Base-by-base conservation (phyloP, 2,888 invertebrate genomes). In the Cryptus armator region DNA sequence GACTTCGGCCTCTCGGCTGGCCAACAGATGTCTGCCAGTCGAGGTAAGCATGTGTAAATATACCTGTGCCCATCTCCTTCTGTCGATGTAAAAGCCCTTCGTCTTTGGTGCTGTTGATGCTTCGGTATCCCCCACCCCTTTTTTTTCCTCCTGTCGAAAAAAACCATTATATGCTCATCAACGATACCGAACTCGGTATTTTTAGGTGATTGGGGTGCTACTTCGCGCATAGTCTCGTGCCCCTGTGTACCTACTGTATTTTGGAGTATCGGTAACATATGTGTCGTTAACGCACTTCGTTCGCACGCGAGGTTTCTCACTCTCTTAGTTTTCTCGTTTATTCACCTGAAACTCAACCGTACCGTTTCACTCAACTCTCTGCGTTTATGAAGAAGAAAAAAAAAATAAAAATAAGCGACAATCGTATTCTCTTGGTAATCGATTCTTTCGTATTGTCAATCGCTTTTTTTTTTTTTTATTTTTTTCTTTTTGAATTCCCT, bases 121-220 rank as follows among this genome's bases (percentile, higher is more conserved):
- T 67, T 32, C 51, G 48, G 1, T 59, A 51, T 75, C 71, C 80
- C 62, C 46, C 19, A 19, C 62, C 68, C 29, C 64, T 32, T 19
- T 24, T 43, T n/a, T 37, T 19, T 12, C n/a, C 19, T 68, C 24
- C 24, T 24, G 24, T 24, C 32, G 44, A 44, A 56, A 66, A 64
- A 66, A 74, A 67, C 81, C 87, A 92, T 92, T 91, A 91, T 89
- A 91, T 89, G 88, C 90, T 90, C 92, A 90, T 91, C 91, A 90
- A 59, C 51, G 70, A 64, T 14, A 64, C 74, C 67, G 24, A 24
- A 72, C 72, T 72, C 16, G 56, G 24, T 37, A 53, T 53, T 62
- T 29, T 72, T 59, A 29, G 19, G 83, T 87, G 88, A 86, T 81
- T 83, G 81, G 83, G 59, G 19, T 66, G 32, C 32, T 12, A 12